Evolutionary conservation across 2,888 invertebrate genomes (phyloP).

Genomic region (Apamea anceps): DNA sequence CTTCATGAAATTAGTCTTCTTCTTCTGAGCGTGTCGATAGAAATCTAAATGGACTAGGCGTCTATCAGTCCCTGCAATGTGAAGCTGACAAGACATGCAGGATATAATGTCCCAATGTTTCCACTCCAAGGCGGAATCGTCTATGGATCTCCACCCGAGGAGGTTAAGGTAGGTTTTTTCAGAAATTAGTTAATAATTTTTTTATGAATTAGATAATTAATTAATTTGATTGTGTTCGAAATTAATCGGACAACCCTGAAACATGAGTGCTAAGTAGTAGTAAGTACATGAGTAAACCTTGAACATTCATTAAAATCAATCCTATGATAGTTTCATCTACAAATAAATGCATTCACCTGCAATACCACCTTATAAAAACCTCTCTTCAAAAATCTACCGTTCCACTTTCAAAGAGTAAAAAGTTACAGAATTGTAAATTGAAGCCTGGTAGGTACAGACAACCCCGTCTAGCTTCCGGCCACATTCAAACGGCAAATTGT

Average conservation of each 20-base stretch:
- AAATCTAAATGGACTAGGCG: no score
- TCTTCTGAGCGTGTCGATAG: no score
- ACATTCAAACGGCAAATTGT: conserved; percentile 72
- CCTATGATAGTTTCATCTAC: not conserved
- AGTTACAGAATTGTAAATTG: conserved; percentile 45
- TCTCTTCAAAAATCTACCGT: not conserved
- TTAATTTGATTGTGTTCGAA: not conserved
- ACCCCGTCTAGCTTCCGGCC: conserved; percentile 53
- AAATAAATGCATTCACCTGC: not conserved
- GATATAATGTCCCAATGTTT: no score
- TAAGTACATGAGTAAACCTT: not conserved
- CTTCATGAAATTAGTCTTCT: not conserved
- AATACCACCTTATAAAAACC: not conserved
- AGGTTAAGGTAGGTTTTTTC: no score
- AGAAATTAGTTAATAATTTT: no score
- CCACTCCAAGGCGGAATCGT: no score
- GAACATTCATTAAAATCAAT: not conserved
- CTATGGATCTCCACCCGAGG: no score
- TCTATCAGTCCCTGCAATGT: no score
- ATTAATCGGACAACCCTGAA: not conserved
- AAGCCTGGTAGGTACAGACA: conserved; percentile 38
- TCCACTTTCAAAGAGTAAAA: conserved; percentile 18
- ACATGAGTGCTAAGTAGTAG: not conserved
- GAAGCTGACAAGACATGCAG: no score
- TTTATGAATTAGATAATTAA: no score